phyloP scores from a whole-genome alignment of 2,113 vertebrate genomes.

The Nyctibius bracteatus region DNA sequence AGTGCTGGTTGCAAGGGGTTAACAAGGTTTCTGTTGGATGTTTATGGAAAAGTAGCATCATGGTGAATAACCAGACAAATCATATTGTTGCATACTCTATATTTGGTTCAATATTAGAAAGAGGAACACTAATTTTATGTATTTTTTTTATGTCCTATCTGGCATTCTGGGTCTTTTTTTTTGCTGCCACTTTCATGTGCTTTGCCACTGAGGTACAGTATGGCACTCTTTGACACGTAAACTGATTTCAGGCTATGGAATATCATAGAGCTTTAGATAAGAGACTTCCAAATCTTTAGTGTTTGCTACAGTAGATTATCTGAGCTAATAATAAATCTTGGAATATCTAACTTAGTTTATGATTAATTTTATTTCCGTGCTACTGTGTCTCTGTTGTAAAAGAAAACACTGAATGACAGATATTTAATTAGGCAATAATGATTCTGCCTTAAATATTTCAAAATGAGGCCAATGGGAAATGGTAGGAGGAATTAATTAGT shows the following conservation, averaged over 20 bases:
- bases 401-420: not conserved
- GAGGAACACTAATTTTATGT: not conserved
- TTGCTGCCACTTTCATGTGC: not conserved
- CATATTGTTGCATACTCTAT: not conserved
- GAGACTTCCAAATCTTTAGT: not conserved
- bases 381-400: not conserved
- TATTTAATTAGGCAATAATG: constrained; percentile 10
- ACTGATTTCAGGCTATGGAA: not conserved
- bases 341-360: not conserved
- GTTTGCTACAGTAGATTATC: not conserved
- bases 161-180: not conserved
- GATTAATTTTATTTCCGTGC: not conserved
- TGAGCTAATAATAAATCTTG: not conserved
- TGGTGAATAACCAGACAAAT: not conserved
- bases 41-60: not conserved
- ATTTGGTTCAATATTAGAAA: not conserved
- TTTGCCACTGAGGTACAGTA: not conserved
- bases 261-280: not conserved
- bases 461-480: constrained; percentile 14
- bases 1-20: not conserved
- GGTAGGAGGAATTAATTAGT: not conserved
- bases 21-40: not conserved
- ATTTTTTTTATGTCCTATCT: not conserved
- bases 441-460: constrained; percentile 29
- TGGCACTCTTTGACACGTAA: not conserved